These are phyloP conservation scores for Pleuronectes platessa DNA, from an alignment of 2,113 vertebrate genomes.

Conservation along the genomic window DNA sequence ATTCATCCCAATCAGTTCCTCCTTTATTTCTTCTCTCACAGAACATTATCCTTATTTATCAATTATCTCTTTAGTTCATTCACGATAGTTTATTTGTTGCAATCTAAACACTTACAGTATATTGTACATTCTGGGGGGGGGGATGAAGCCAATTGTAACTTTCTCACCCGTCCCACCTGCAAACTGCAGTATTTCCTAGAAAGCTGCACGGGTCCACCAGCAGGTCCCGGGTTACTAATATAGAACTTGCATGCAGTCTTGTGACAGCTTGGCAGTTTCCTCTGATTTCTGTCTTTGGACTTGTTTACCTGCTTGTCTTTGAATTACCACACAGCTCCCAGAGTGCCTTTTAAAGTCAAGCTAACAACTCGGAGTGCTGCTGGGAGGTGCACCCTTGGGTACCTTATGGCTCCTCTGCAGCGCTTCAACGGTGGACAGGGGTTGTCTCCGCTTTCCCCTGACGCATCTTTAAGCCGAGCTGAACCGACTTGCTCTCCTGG, in stretches of 20 bases:
- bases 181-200: not conserved
- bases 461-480: conserved; percentile 40
- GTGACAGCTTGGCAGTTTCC: conserved; percentile 26
- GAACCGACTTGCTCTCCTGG: conserved; percentile 59
- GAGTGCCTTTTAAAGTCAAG: conserved; percentile 26
- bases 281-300: conserved; percentile 24
- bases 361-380: conserved; percentile 18
- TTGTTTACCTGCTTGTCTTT: conserved; percentile 46
- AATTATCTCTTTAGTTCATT: too few relatives aligned
- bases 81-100: too few relatives aligned
- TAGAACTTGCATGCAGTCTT: not conserved
- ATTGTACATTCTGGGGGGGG: not conserved
- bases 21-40: too few relatives aligned
- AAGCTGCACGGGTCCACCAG: not conserved
- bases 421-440: conserved; percentile 10
- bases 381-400: conserved; percentile 30
- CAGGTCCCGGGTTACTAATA: not conserved
- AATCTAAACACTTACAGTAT: not conserved
- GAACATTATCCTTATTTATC: too few relatives aligned
- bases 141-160: not conserved
- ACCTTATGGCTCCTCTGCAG: not conserved
- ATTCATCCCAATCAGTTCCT: too few relatives aligned
- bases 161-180: not conserved
- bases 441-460: conserved; percentile 20
- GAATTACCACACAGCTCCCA: conserved; percentile 9